Evolutionary conservation across 2,888 invertebrate species (phyloP), one percentile per base, ranked within the genome.

Genomic region (Troides aeacus): DNA sequence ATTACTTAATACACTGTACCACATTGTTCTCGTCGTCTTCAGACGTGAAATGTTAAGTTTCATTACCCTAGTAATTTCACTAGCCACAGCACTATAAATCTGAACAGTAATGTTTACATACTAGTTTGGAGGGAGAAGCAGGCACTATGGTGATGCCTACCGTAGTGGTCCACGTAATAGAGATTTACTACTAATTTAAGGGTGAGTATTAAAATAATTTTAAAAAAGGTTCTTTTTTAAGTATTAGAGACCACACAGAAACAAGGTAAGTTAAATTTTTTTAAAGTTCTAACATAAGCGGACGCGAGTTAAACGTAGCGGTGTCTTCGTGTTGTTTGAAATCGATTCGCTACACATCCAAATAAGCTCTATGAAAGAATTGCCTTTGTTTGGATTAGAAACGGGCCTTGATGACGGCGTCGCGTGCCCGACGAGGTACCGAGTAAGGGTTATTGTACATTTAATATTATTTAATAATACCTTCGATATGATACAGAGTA

Each of bases 261-360:
- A 24, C 30, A 5, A 24, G 53, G 23, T 7, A 58, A 23, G 57
- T 1, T 7, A 23, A 24, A 58, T 24, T 23, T 23, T n/a, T 58
- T 24, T 82, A 83, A 78, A 85, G 82, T 84, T 53, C n/a, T 80
- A 81, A 81, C 83, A 78, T 84, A 81, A 79, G 79, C 77, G 76
- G 78, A 77, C 78, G 76, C 76, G 75, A 74, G 73, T 72, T 69
- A 66, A 72, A 71, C 66, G 74, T 68, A 75, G 76, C 80, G 79
- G 81, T 81, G 77, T 79, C 80, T 79, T 80, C 79, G 79, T 76
- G 75, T 79, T 73, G 73, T 76, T 79, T 81, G 75, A 77, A 90
- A 89, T 88, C 84, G 76, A 89, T 90, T 89, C 78, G 85, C 74
- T 74, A 81, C 82, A 81, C 81, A 71, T 72, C 59, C 69, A 71